phyloP scores from a whole-genome alignment of 2,888 invertebrate species.

The Napeogenes inachia region DNA sequence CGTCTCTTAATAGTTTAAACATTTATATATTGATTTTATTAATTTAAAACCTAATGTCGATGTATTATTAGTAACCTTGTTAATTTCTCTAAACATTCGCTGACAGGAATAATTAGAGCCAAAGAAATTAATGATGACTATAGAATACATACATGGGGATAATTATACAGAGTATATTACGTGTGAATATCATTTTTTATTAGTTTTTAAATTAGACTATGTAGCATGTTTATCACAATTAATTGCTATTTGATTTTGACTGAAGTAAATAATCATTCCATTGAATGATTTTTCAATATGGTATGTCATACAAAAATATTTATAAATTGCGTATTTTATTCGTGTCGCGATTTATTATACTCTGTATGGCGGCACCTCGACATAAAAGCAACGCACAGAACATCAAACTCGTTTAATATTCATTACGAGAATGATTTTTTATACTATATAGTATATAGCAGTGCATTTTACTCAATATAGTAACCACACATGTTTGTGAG shows the following conservation, averaged over 20 bases:
- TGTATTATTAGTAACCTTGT: conserved; percentile 18
- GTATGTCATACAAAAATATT: background rate
- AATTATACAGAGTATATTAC: conserved; percentile 41
- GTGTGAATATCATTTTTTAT: conserved; percentile 29
- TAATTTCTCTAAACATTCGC: conserved; percentile 15
- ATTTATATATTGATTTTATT: conserved; percentile 1
- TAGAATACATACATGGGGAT: conserved; percentile 30
- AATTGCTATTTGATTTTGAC: conserved; percentile 37
- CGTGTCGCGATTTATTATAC: conserved; percentile 24
- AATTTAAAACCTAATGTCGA: conserved; percentile 3
- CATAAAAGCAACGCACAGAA: conserved; percentile 29
- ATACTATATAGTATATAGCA: conserved; percentile 9
- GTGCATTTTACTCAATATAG: conserved; percentile 8
- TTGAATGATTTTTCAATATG: conserved; percentile 26
- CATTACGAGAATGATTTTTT: conserved; percentile 10
- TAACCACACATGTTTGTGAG: background rate
- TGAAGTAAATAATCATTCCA: conserved; percentile 48
- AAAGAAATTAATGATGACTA: conserved; percentile 21
- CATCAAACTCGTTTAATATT: conserved; percentile 10
- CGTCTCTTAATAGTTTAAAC: background rate
- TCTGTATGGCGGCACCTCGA: conserved; percentile 29
- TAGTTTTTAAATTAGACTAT: conserved; percentile 26
- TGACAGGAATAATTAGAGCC: conserved; percentile 14
- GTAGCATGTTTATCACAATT: conserved; percentile 33
- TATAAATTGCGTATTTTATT: conserved; percentile 10